Base-by-base conservation (phyloP, 2,113 vertebrate species). In the Reinhardtius hippoglossoides region DNA sequence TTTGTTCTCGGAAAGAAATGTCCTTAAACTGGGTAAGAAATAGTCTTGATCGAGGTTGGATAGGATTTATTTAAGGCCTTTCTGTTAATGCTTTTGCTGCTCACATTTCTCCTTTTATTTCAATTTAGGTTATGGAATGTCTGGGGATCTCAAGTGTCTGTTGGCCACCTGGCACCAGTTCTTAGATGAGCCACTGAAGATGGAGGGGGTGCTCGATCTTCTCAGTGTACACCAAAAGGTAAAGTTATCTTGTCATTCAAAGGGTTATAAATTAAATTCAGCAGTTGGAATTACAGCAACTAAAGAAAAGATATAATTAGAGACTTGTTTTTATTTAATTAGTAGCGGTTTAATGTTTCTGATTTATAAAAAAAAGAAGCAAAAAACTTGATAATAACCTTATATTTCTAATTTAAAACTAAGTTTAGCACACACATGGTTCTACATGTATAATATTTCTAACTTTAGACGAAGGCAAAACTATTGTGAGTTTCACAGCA, bases 1-100 rank as follows among this genome's bases (percentile, higher is more conserved):
- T 23, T 92, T 98, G n/a, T 95, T 96, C 57, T 90, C 93, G 0
- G 80, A 93, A 2, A 76, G 72, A 35, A 84, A 86, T 74, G 82
- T 98, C 81, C 93, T 94, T 24, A 97, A 96, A 87, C 88, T 97
- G 44, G 96, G 96, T 96, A 87, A 93, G 92, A 0, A 68, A 12
- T n/a, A 40, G 7, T 16, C 8, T 3, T 42, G 0, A 3, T 3
- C 6, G 73, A 52, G 1, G 5, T 59, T 31, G 42, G 50, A 67
- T 67, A 4, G 13, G 42, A 52, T 69, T 62, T 1, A 63, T 42
- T 2, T 1, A 15, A 54, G n/a, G 4, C 5, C 0, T 44, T 35
- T 56, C 2, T n/a, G 10, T 59, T 26, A 23, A 10, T 24, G 9
- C 10, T 9, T 75, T 3, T 50, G 14, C 23, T 21, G 15, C 31